These are phyloP conservation scores for Thysanoteuthis rhombus DNA, from an alignment of 2,888 invertebrate species.

Conservation along the genomic window DNA sequence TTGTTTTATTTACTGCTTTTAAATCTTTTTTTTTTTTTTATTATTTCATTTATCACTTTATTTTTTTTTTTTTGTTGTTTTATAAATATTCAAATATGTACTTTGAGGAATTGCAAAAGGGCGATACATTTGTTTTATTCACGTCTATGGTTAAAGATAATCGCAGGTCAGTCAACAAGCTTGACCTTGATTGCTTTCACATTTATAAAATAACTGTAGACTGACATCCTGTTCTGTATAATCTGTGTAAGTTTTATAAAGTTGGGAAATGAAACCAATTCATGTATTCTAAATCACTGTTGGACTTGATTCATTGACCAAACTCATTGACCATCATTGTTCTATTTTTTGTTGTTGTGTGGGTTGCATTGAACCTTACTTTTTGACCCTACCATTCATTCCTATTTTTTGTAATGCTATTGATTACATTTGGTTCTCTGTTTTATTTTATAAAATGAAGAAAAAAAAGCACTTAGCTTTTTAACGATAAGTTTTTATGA, in stretches of 20 bases:
- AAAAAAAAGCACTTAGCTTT: too few relatives aligned
- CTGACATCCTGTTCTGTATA: not conserved
- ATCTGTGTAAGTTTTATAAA: not conserved
- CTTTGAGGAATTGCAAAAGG: too few relatives aligned
- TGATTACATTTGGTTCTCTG: not conserved
- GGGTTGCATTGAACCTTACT: not conserved
- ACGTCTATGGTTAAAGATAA: too few relatives aligned
- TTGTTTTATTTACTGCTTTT: too few relatives aligned
- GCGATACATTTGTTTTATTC: too few relatives aligned
- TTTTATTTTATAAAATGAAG: not conserved
- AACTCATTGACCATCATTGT: not conserved
- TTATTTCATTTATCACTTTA: too few relatives aligned
- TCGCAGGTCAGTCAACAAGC: not conserved
- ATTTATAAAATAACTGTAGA: not conserved
- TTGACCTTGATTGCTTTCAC: not conserved
- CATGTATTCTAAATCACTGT: not conserved
- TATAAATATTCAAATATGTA: too few relatives aligned
- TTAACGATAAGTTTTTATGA: not conserved
- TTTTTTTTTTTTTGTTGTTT: too few relatives aligned
- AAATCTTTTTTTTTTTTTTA: too few relatives aligned
- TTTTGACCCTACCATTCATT: not conserved
- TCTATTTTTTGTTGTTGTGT: not conserved
- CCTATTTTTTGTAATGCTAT: not conserved
- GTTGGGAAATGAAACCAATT: not conserved
- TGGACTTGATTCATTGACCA: not conserved